Base-by-base conservation (phyloP, 1,140 invertebrate genomes). In the Frieseomelitta varia region DNA sequence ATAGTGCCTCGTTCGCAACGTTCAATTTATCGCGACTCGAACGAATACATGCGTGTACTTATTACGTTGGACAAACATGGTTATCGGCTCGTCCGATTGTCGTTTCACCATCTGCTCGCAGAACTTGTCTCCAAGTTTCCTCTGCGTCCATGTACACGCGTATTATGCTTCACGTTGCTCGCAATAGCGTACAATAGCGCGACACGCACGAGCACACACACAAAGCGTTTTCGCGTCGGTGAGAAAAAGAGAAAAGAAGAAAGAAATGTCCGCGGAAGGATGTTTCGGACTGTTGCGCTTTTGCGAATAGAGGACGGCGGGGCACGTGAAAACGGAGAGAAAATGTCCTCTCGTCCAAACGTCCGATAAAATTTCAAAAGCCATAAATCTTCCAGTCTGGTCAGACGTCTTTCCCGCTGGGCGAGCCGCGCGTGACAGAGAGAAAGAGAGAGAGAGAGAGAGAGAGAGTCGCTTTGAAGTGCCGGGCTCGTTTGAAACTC, bases 401-500 rank as follows among this genome's bases (percentile, higher is more conserved):
- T 53, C 84, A 39, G 72, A 71, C 76, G 73, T 79, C 55, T 51
- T 68, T 75, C 51, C 34, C 69, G n/a, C 15, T 17, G 71, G 58
- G 39, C 8, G 39, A 47, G 8, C 39, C 8, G 39, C 8, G 39
- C 6, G 34, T 0, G 34, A 69, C 30, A 75, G 27, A 15, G 56
- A 71, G 55, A 75, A 76, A 79, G 77, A 69, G 39, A 75, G 27
- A 17, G 56, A 71, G 55, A 75, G 79, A 69, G 39, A 75, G 27
- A 17, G 56, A 71, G 55, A 75, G 79, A 79, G 77, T 82, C 87
- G 71, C 87, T 88, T 88, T 88, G 87, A 88, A 85, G 87, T 74
- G 65, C 51, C 65, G 34, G 47, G 4, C 65, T 63, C 81, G 82
- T 81, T 53, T 79, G 82, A 74, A 81, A 67, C 81, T 79, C 27